These are phyloP conservation scores for Drosophila monieri DNA, from an alignment of 2,888 invertebrate species.

Conservation along the genomic window DNA sequence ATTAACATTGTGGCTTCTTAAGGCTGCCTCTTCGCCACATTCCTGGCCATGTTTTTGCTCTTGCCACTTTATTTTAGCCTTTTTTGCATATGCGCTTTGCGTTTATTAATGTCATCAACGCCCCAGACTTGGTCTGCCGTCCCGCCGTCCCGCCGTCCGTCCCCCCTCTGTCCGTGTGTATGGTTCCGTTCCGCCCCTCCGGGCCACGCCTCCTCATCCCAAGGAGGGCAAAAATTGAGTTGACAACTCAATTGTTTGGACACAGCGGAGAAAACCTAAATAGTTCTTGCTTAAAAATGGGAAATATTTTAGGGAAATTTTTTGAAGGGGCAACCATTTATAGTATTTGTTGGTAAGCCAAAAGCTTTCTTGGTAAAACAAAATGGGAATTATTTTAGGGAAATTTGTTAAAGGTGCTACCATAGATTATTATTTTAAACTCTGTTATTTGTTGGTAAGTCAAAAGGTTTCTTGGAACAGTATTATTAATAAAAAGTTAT, in stretches of 20 bases:
- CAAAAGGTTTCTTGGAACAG: too few relatives aligned
- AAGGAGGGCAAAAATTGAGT: conserved; percentile 42
- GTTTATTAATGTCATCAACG: conserved; percentile 76
- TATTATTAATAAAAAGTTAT: too few relatives aligned
- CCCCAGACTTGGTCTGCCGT: conserved; percentile 40
- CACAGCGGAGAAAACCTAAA: conserved; percentile 10
- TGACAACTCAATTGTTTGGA: conserved; percentile 74
- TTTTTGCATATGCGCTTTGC: conserved; percentile 65
- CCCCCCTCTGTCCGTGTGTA: conserved; percentile 3
- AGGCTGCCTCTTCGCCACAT: conserved; percentile 32
- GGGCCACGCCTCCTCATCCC: conserved; percentile 16
- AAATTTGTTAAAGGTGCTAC: too few relatives aligned
- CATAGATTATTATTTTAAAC: too few relatives aligned
- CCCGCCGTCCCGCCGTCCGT: not conserved
- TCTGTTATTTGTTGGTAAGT: too few relatives aligned
- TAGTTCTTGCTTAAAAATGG: not conserved
- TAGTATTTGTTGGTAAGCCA: too few relatives aligned
- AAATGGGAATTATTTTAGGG: too few relatives aligned
- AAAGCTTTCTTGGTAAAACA: too few relatives aligned
- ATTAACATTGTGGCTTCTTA: conserved; percentile 29
- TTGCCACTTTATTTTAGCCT: not conserved
- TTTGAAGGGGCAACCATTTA: too few relatives aligned
- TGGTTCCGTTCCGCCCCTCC: conserved; percentile 14
- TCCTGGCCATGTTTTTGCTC: conserved; percentile 10
- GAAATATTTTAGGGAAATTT: too few relatives aligned